Evolutionary conservation across 2,797 vertebrate species (phyloP).

Genomic region (Melanotaenia boesemani): DNA sequence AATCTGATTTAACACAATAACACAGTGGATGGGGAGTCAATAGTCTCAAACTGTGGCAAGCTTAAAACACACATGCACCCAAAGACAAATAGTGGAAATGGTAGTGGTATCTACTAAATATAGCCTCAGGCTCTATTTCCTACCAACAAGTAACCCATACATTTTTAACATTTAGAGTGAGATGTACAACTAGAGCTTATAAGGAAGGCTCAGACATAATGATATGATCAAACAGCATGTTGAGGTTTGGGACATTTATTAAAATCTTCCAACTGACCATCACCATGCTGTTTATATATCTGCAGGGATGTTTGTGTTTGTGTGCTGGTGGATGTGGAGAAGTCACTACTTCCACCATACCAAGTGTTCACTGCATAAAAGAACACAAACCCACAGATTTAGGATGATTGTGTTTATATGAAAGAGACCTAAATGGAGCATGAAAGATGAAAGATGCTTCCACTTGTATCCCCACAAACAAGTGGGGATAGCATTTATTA

Average conservation of each 20-base stretch:
- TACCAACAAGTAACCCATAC: not conserved
- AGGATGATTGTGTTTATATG: too few relatives aligned
- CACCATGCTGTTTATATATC: not conserved
- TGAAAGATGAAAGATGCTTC: not conserved
- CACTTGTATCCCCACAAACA: not conserved
- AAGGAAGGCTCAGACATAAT: not conserved
- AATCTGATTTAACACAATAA: conserved; percentile 33
- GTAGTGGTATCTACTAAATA: conserved; percentile 11
- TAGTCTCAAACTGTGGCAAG: conserved; percentile 20
- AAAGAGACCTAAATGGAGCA: not conserved
- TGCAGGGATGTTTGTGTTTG: not conserved
- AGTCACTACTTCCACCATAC: not conserved
- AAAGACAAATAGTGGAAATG: conserved; percentile 7
- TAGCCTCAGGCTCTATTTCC: conserved; percentile 18
- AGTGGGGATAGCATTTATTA: not conserved
- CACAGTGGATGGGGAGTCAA: conserved; percentile 8
- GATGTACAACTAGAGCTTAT: not conserved
- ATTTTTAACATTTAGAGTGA: conserved; percentile 20
- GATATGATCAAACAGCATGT: not conserved
- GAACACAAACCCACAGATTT: not conserved
- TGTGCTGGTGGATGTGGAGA: not conserved
- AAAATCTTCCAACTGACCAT: not conserved
- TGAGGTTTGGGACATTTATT: not conserved
- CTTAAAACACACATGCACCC: conserved; percentile 21
- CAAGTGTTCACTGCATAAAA: not conserved